Base-by-base conservation (phyloP, 2,113 vertebrate genomes). In the Hippocampus mohnikei region DNA sequence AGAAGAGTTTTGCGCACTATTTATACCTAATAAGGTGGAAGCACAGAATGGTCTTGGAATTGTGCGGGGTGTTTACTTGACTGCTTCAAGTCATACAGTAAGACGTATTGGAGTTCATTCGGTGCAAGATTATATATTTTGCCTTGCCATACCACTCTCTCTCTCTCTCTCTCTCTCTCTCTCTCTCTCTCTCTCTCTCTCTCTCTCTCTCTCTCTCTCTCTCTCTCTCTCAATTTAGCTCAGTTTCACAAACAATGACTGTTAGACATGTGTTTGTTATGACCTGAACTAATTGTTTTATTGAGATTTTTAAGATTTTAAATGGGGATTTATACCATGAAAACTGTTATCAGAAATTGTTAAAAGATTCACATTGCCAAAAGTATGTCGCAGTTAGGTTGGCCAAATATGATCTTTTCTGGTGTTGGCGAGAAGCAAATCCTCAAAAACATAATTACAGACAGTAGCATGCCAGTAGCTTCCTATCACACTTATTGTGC, bases 21-120 rank as follows among this genome's bases (percentile, higher is more conserved):
- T 79, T 73, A 79, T 77, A 69, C 74, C 60, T 63, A 53, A 76
- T 67, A 79, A 81, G 70, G 71, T 78, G 72, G 69, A 66, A 72
- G 68, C 77, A 81, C 67, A 73, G 65, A 75, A 29, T 73, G 6
- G 72, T 64, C 27, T 25, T 50, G 41, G 60, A 62, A 60, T 60
- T 77, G 21, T 73, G 50, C 63, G 25, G 33, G 5, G 37, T 21
- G 11, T 64, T 21, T 7, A 5, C 33, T 62, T 18, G 20, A 23
- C 6, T 3, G n/a, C 21, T 64, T 44, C 41, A 44, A 64, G 40
- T 64, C 41, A 42, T 8, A 9, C 21, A 44, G n/a, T 42, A 23
- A 64, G 41, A 64, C 23, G 3, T 15, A 64, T 64, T 23, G 41
- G 15, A 25, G 12, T 21, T 25, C 55, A 15, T 58, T 58, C n/a